Conservation (phyloP, 2,888 invertebrate species). For the Catocala fraxini region DNA sequence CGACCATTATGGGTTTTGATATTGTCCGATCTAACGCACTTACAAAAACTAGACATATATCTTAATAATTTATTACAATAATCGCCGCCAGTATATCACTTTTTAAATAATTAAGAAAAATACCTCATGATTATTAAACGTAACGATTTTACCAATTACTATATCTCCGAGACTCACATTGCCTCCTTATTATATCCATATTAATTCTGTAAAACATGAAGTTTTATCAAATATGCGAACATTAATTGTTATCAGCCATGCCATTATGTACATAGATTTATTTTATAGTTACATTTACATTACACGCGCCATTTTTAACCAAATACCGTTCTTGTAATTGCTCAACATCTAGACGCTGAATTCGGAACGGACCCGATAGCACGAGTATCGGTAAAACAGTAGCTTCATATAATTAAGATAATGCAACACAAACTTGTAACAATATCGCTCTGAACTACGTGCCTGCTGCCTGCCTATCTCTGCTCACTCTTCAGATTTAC, state of each 20-base stretch:
- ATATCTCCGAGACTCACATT: slow-evolving; percentile 19
- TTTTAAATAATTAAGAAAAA: no score
- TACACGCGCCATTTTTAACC: slow-evolving; percentile 62
- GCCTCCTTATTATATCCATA: slow-evolving; percentile 23
- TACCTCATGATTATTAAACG: not conserved
- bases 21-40: no score
- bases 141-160: slow-evolving; percentile 27
- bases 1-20: no score
- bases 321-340: slow-evolving; percentile 59
- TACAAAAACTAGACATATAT: no score
- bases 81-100: no score
- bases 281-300: slow-evolving; percentile 50
- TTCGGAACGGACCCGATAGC: slow-evolving; percentile 40
- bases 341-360: slow-evolving; percentile 52
- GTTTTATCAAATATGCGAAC: slow-evolving; percentile 29
- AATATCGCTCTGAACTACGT: slow-evolving; percentile 35
- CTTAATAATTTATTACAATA: no score
- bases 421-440: slow-evolving; percentile 23
- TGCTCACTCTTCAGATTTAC: slow-evolving; percentile 51
- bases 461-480: slow-evolving; percentile 46
- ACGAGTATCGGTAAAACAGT: slow-evolving; percentile 21
- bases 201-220: slow-evolving; percentile 19
- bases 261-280: slow-evolving; percentile 54
- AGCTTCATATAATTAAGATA: slow-evolving; percentile 12
- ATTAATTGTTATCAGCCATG: slow-evolving; percentile 44